Conservation (phyloP, 2,888 invertebrate species). For the Druceiella hillmani region DNA sequence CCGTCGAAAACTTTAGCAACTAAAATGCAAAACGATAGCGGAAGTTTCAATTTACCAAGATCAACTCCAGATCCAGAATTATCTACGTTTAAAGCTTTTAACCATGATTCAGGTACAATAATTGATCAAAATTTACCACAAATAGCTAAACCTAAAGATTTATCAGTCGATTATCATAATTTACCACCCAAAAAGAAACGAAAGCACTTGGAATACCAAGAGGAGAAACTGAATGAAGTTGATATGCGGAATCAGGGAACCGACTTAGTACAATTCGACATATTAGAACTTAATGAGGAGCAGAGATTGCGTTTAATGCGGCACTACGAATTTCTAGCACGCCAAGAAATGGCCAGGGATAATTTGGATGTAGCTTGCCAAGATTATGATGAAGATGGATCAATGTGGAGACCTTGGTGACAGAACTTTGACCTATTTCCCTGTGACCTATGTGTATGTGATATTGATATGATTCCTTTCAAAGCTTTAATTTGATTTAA, state of each 20-base stretch:
- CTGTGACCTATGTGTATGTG: background rate
- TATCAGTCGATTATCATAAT: slow-evolving; percentile 49
- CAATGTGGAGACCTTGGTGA: slow-evolving; percentile 48
- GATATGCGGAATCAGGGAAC: slow-evolving; percentile 42
- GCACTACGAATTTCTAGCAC: too few relatives aligned
- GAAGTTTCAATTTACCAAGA: too few relatives aligned
- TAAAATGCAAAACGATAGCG: slow-evolving; percentile 22
- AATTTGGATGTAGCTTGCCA: slow-evolving; percentile 35
- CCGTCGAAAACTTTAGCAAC: slow-evolving; percentile 33
- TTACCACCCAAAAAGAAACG: slow-evolving; percentile 51
- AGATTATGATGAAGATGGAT: slow-evolving; percentile 34
- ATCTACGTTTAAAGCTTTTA: too few relatives aligned
- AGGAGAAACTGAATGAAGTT: slow-evolving; percentile 49
- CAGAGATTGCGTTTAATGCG: too few relatives aligned
- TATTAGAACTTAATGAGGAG: too few relatives aligned
- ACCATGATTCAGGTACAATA: too few relatives aligned
- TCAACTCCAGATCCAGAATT: too few relatives aligned
- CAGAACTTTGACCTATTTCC: slow-evolving; percentile 14
- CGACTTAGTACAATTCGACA: too few relatives aligned
- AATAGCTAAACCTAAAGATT: too few relatives aligned
- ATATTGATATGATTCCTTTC: slow-evolving; percentile 44
- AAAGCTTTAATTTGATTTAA: slow-evolving; percentile 51
- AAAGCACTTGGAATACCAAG: slow-evolving; percentile 50
- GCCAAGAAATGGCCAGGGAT: too few relatives aligned
- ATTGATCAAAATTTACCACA: too few relatives aligned